A percentile compares a stretch with the other conserved stretches of the same genome.
These are phyloP conservation scores for Marasmarcha lunaedactyla DNA, from an alignment of 2,888 invertebrate species.

Conservation along the genomic window DNA sequence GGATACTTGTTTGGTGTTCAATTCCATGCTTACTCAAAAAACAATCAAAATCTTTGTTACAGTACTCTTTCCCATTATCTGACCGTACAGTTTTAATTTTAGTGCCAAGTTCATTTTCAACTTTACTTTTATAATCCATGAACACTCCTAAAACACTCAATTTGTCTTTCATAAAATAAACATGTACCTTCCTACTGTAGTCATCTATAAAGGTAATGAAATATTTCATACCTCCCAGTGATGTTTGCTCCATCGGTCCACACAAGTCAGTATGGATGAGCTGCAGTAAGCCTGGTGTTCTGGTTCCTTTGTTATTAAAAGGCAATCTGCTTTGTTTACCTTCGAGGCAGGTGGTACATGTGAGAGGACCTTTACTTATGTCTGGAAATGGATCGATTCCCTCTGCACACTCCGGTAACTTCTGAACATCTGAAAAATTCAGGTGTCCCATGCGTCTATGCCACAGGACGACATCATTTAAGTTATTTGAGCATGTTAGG, in stretches of 20 bases:
- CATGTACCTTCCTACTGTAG: constrained; percentile 12
- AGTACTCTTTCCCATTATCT: constrained; percentile 12
- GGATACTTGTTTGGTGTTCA: constrained; percentile 17
- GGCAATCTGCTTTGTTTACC: constrained; percentile 12
- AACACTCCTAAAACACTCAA: constrained; percentile 9
- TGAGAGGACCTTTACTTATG: not conserved
- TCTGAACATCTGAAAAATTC: constrained; percentile 15
- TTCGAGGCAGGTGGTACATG: constrained; percentile 9
- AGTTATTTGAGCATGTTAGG: constrained; percentile 1
- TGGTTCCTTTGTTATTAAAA: constrained; percentile 8
- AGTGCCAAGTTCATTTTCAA: constrained; percentile 12
- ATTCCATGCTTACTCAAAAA: constrained; percentile 17
- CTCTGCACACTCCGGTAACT: constrained; percentile 15
- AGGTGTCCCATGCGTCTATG: constrained; percentile 18
- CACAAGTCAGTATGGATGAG: constrained; percentile 10
- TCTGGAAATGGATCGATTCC: constrained; percentile 9
- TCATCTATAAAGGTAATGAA: too few relatives aligned
- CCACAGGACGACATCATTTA: constrained; percentile 8
- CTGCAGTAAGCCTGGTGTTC: constrained; percentile 7
- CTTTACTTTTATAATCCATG: constrained; percentile 13
- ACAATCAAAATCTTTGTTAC: constrained; percentile 10
- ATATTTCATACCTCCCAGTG: constrained; percentile 11
- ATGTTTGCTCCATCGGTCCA: constrained; percentile 12
- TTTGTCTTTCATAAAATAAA: constrained; percentile 15
- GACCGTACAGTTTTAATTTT: constrained; percentile 14